Evolutionary conservation across 2,113 vertebrate genomes (phyloP).

Genomic region (Ornithorhynchus anatinus): DNA sequence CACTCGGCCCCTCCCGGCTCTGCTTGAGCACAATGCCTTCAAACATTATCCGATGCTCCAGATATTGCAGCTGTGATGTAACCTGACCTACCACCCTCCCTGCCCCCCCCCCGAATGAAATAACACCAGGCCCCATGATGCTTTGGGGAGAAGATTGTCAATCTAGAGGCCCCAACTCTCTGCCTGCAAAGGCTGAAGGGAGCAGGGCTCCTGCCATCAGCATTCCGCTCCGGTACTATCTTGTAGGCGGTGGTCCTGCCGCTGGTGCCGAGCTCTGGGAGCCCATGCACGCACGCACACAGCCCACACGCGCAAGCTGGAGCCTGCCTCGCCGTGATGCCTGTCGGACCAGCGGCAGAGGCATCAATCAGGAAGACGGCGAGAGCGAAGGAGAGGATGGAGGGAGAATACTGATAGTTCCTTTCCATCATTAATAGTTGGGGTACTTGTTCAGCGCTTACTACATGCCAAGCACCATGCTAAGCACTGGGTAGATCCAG

Average conservation of each 20-base stretch:
- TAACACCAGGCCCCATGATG: neutral
- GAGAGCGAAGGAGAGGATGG: too few relatives aligned
- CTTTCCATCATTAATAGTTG: too few relatives aligned
- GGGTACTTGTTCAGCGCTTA: neutral
- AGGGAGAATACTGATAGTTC: neutral
- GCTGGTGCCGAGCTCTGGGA: neutral
- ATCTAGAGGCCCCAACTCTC: neutral
- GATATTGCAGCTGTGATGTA: neutral
- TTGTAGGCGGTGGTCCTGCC: neutral
- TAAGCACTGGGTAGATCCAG: neutral
- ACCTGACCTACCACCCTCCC: too few relatives aligned
- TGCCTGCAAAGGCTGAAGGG: neutral
- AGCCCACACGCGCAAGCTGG: fast-evolving
- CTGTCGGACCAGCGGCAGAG: neutral
- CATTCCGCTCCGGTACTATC: too few relatives aligned
- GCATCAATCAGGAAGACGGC: too few relatives aligned
- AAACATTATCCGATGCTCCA: neutral
- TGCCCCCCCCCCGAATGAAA: too few relatives aligned
- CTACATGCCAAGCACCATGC: too few relatives aligned
- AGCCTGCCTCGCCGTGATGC: neutral
- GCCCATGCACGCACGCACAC: neutral
- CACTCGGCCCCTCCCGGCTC: too few relatives aligned
- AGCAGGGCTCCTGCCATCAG: neutral
- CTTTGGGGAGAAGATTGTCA: neutral
- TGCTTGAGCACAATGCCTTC: too few relatives aligned